Base-by-base conservation (phyloP, 2,797 vertebrate genomes). In the Notolepis coatsorum region DNA sequence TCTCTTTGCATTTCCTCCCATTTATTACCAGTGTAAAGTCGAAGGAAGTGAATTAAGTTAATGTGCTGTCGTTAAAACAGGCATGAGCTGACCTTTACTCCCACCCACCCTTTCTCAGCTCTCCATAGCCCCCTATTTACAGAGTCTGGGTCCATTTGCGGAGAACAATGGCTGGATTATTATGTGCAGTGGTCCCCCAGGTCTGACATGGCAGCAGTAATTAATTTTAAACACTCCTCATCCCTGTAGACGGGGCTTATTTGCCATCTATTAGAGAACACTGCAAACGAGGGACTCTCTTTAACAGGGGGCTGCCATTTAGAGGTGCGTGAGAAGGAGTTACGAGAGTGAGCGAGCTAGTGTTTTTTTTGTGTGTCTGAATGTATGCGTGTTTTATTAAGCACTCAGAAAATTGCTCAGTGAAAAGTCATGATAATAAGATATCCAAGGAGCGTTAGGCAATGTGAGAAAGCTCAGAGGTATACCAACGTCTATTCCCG, bases 121-220 rank as follows among this genome's bases (percentile, higher is more conserved):
- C 82, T 66, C 75, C 68, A 2, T 57, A 81, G 61, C 59, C 74
- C 73, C 48, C 24, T 93, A 85, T 93, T 93, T 92, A 85, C 90
- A 56, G 81, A 93, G 93, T 86, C 92, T 92, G 88, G 91, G 89
- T 90, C 90, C 90, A 81, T 94, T 95, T 93, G 91, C 64, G 57
- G 79, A 91, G 93, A 95, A 95, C 93, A 96, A 95, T 94, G 80
- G 90, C 37, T 75, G 84, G 90, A 93, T 95, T 94, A 95, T 93
- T 83, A 85, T 73, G 80, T 75, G 79, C 77, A 72, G 85, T 56
- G 72, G 90, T 89, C 25, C 77, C 79, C 75, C 80, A 81, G 81
- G 84, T 92, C 77, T 81, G 84, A 87, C 82, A 80, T 79, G 80
- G 79, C 84, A 79, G 79, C 73, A 86, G 81, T 86, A 84, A 75